Base-by-base conservation (phyloP, 1,140 invertebrate genomes). In the Nixonia krombeini region DNA sequence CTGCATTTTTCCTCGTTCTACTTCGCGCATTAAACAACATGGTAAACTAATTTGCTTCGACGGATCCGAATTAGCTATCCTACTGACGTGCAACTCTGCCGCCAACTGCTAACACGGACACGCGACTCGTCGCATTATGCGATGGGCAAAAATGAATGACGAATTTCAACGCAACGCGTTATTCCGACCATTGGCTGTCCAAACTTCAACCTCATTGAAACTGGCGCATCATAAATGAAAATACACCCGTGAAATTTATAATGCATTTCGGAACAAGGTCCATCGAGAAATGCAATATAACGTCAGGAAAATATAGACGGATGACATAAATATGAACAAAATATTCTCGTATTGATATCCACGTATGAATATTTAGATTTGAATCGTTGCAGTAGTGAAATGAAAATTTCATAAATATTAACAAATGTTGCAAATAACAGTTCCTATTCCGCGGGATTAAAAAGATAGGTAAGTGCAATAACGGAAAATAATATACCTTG, bases 101-200 rank as follows among this genome's bases (percentile, higher is more conserved):
- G 67, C 72, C 65, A 58, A 59, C 70, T 3, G 18, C 66, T 56
- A 66, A 71, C 72, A 70, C 46, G 41, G 28, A 44, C 17, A 2
- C n/a, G 12, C 28, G 55, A 44, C 52, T 61, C 47, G 25, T 12
- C 29, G 44, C 50, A 69, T 63, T 62, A 53, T 50, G 73, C 63
- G 68, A 72, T 76, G 61, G 70, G 49, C 59, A 72, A 75, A 73
- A 78, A 77, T 73, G 67, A 70, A 73, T 70, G 57, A 72, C 74
- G 72, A 73, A 74, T 74, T 68, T 49, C 55, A 37, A 33, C 52
- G 47, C 64, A 67, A 70, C 68, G 57, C 59, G 28, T 41, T 50
- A 52, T 55, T 37, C 52, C 61, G 58, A 73, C 68, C 71, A 59
- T 64, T 66, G 71, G 73, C 67, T 64, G 58, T 68, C 63, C 70